Base-by-base conservation (phyloP, 2,888 invertebrate genomes). In the Meliscaeva auricollis region DNA sequence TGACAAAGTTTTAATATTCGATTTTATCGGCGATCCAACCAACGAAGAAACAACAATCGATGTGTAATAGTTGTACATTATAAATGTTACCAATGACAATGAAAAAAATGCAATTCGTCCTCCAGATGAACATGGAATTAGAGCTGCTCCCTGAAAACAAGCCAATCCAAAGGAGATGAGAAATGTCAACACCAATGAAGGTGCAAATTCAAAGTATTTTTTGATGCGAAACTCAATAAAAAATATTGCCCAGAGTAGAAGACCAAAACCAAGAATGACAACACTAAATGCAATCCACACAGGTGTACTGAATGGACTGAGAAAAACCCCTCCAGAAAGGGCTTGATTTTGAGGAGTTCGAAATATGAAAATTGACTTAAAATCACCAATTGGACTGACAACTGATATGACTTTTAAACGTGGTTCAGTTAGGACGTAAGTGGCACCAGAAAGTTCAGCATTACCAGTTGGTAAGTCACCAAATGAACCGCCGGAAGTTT, bases 1-100 rank as follows among this genome's bases (percentile, higher is more conserved):
- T 0, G 91, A 89, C 1, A 94, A 82, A 0, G 93, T 93, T 60
- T 91, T 93, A 15, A 95, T 93, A 64, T 89, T 89, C 9, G 92
- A 91, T 22, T 93, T 93, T 6, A 93, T 91, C 0, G 94, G 93
- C 0, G 94, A 93, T 0, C 94, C 93, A 87, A 94, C 93, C 17
- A 95, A 89, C 4, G 94, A 91, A 0, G 94, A 94, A 0, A 95
- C 95, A 81, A 95, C 94, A 89, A 94, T 94, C 0, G 95, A 95
- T 0, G 95, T 94, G 88, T 94, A 95, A 13, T 94, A 94, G 22
- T 94, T 94, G 88, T 94, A 94, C 81, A 95, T 90, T 69, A 93
- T 91, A 89, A 93, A 93, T 2, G 92, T 90, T 1, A 91, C 89
- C 3, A 90, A 5, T 54, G 90, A 88, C 6, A 91, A 75, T 0